Evolutionary conservation across 1,140 invertebrate genomes (phyloP).

Genomic region (Plutomurus gul): DNA sequence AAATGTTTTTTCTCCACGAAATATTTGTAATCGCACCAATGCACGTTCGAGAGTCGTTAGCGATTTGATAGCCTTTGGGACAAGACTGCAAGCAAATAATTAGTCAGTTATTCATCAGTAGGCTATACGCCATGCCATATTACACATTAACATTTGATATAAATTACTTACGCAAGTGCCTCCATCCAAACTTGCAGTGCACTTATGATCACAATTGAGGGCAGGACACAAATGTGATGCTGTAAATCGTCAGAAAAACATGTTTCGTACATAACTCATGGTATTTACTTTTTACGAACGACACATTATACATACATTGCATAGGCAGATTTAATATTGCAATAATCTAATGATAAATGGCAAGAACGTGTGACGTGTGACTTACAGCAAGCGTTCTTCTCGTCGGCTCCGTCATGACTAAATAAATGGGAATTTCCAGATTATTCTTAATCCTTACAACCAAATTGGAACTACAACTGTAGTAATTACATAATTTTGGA

Average conservation of each 20-base stretch:
- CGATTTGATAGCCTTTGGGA: conserved; percentile 70
- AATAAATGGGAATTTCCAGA: too few relatives aligned
- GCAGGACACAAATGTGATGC: conserved; percentile 75
- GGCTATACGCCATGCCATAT: too few relatives aligned
- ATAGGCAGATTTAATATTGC: not conserved
- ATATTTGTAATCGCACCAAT: conserved; percentile 70
- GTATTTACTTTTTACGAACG: too few relatives aligned
- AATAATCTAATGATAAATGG: not conserved
- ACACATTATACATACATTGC: too few relatives aligned
- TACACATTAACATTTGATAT: too few relatives aligned
- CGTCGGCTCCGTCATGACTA: conserved; percentile 85
- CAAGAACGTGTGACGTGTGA: not conserved
- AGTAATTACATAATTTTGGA: too few relatives aligned
- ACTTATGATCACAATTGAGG: conserved; percentile 85
- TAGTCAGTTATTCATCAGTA: too few relatives aligned
- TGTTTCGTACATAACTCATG: too few relatives aligned
- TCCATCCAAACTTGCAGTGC: conserved; percentile 83
- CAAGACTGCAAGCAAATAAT: too few relatives aligned
- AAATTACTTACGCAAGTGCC: conserved; percentile 89
- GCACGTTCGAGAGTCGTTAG: conserved; percentile 82
- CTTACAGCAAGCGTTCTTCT: conserved; percentile 85
- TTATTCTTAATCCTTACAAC: too few relatives aligned
- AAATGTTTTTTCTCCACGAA: too few relatives aligned
- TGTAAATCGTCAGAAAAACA: conserved; percentile 57
- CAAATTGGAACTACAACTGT: too few relatives aligned